Evolutionary conservation across 2,888 invertebrate genomes (phyloP).

Genomic region (Lysandra coridon): DNA sequence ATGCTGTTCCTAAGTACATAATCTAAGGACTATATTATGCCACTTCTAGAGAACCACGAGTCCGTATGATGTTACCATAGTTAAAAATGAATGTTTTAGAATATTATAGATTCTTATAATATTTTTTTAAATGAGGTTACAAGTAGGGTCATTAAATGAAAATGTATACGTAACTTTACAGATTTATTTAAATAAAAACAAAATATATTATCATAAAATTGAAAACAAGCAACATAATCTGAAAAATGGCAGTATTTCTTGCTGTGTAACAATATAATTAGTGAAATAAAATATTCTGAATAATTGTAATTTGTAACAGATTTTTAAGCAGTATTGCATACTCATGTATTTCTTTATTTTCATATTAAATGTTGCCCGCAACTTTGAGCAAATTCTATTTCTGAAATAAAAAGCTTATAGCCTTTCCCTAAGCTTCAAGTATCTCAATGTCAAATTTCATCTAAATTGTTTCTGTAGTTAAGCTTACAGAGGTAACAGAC

Average conservation of each 20-base stretch:
- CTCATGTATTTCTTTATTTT: not conserved
- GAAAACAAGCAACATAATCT: conserved; percentile 2
- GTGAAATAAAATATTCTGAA: conserved; percentile 5
- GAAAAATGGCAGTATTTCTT: not conserved
- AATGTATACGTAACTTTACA: not conserved
- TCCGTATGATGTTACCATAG: too few relatives aligned
- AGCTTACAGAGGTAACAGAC: not conserved
- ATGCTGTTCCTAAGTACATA: too few relatives aligned
- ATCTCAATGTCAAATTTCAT: too few relatives aligned
- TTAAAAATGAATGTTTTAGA: too few relatives aligned
- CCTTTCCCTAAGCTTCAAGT: too few relatives aligned
- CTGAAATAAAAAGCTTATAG: too few relatives aligned
- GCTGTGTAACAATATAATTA: not conserved
- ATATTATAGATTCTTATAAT: too few relatives aligned
- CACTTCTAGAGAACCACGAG: too few relatives aligned
- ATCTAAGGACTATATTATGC: too few relatives aligned
- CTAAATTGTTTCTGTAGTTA: not conserved
- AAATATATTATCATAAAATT: conserved; percentile 6
- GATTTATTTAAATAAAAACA: conserved; percentile 31
- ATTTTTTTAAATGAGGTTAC: too few relatives aligned
- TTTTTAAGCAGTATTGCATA: not conserved
- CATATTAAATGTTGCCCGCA: not conserved
- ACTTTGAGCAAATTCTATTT: not conserved
- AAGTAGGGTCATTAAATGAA: not conserved
- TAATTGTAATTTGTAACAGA: not conserved